Percentiles rank a stretch among this genome's conserved stretches.
Conservation (phyloP, 2,797 vertebrate species). For the Rhadinocentrus ornatus region DNA sequence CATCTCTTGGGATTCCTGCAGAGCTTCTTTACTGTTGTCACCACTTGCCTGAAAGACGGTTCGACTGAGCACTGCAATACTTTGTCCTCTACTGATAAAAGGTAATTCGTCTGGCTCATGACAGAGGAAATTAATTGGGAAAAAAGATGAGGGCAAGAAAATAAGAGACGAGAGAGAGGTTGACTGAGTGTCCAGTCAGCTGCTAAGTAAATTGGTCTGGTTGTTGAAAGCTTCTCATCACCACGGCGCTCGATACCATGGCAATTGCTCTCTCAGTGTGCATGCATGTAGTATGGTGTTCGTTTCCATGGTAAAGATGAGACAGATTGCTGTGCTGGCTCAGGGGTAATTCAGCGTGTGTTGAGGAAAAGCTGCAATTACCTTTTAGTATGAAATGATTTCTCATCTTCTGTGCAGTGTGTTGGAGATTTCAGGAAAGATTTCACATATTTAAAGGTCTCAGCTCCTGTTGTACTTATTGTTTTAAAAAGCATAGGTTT, state of each 20-base stretch:
- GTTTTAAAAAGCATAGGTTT: slow-evolving; percentile 3
- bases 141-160: slow-evolving; percentile 33
- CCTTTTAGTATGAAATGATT: slow-evolving; percentile 63
- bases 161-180: slow-evolving; percentile 51
- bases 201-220: slow-evolving; percentile 73
- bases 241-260: slow-evolving; percentile 75
- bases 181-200: slow-evolving; percentile 62
- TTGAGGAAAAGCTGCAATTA: slow-evolving; percentile 66
- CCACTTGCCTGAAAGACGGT: slow-evolving; percentile 60
- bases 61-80: slow-evolving; percentile 59
- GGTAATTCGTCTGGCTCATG: slow-evolving; percentile 71
- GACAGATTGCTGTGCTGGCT: slow-evolving; percentile 71
- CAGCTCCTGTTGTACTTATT: slow-evolving; percentile 29
- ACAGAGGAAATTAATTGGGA: slow-evolving; percentile 57
- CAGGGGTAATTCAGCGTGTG: slow-evolving; percentile 74
- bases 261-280: slow-evolving; percentile 74
- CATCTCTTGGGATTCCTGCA: slow-evolving; percentile 83
- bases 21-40: slow-evolving; percentile 76
- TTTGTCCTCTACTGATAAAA: slow-evolving; percentile 66
- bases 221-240: slow-evolving; percentile 69
- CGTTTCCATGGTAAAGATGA: slow-evolving; percentile 84
- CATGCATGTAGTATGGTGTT: slow-evolving; percentile 74
- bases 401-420: slow-evolving; percentile 40
- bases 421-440: slow-evolving; percentile 34
- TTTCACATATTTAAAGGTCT: slow-evolving; percentile 23